phyloP scores from a whole-genome alignment of 2,888 invertebrate species.

The Eristalis pertinax region DNA sequence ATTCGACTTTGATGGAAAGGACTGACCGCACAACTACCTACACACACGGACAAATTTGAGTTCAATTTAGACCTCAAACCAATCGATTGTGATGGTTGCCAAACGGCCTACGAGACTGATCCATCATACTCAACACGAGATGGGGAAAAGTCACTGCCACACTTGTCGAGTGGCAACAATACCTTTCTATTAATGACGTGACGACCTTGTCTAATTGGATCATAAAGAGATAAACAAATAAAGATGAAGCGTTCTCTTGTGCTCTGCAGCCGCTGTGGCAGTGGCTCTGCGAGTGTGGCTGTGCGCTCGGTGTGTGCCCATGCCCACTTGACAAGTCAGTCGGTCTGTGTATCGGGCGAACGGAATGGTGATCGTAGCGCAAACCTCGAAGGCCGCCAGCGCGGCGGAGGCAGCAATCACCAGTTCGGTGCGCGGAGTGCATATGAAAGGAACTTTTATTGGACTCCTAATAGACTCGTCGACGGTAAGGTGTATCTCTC shows the following conservation, averaged over 20 bases:
- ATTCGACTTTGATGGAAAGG: background rate
- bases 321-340: slow-evolving; percentile 18
- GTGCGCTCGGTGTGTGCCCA: background rate
- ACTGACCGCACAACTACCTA: background rate
- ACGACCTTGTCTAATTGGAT: slow-evolving; percentile 68
- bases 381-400: slow-evolving; percentile 42
- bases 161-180: slow-evolving; percentile 44
- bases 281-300: background rate
- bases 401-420: slow-evolving; percentile 26
- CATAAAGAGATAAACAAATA: slow-evolving; percentile 61
- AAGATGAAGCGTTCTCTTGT: slow-evolving; percentile 32
- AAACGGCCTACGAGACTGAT: slow-evolving; percentile 37
- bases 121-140: slow-evolving; percentile 47
- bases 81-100: slow-evolving; percentile 43
- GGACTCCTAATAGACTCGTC: slow-evolving; percentile 43
- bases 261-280: background rate
- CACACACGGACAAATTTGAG: background rate
- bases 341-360: slow-evolving; percentile 1
- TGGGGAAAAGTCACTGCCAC: slow-evolving; percentile 46
- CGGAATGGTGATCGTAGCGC: slow-evolving; percentile 30
- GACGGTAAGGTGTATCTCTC: background rate
- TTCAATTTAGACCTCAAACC: slow-evolving; percentile 30
- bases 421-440: slow-evolving; percentile 15
- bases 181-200: slow-evolving; percentile 57
- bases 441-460: slow-evolving; percentile 54